These are phyloP conservation scores for Pitangus sulphuratus DNA, from an alignment of 2,797 vertebrate species.

Conservation along the genomic window DNA sequence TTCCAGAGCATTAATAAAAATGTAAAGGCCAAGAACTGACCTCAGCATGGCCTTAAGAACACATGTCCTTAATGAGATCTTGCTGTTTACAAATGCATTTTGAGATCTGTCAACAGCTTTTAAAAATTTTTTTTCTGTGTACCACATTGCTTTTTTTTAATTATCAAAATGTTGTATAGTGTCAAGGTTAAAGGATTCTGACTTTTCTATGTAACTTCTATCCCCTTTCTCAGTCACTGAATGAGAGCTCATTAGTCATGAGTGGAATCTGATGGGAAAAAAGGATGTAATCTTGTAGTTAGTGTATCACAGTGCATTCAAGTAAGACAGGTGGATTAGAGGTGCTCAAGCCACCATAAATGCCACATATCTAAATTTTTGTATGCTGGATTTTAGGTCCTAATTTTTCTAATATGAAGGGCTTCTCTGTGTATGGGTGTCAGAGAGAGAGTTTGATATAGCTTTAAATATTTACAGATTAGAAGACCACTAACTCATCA, in stretches of 20 bases:
- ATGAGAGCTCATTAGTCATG: not conserved
- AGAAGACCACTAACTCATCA: not conserved
- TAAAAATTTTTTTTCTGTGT: not conserved
- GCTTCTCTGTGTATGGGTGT: not conserved
- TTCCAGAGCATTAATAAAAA: conserved; percentile 5
- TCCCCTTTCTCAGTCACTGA: not conserved
- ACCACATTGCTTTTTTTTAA: not conserved
- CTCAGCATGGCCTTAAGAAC: not conserved
- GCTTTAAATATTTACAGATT: not conserved
- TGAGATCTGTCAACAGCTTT: not conserved
- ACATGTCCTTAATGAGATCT: not conserved
- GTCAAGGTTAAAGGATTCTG: not conserved
- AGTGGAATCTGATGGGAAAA: not conserved
- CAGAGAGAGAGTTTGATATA: not conserved
- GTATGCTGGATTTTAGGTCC: not conserved
- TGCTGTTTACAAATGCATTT: not conserved
- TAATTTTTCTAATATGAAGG: not conserved
- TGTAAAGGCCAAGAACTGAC: not conserved
- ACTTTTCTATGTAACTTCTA: not conserved
- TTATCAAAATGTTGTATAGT: not conserved
- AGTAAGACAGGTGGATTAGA: not conserved
- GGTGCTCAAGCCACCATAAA: not conserved
- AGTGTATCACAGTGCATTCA: not conserved
- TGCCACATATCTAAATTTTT: not conserved
- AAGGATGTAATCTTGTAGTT: not conserved